Evolutionary conservation across 2,113 vertebrate genomes (phyloP).

Genomic region (Leucoraja erinaceus): DNA sequence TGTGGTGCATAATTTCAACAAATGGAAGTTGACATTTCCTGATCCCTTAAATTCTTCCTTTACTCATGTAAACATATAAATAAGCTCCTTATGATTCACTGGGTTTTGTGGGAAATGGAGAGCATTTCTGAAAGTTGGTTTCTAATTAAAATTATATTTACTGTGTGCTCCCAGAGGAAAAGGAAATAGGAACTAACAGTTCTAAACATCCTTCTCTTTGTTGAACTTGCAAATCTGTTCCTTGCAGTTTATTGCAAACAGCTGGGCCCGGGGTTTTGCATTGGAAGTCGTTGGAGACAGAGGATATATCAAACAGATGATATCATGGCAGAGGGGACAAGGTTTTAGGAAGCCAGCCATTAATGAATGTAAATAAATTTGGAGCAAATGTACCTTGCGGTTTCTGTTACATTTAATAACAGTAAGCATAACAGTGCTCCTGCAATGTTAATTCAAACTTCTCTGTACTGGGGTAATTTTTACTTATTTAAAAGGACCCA

Average conservation of each 20-base stretch:
- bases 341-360: slow-evolving; percentile 19
- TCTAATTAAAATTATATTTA: slow-evolving; percentile 38
- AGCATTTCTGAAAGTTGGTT: slow-evolving; percentile 30
- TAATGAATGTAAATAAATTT: slow-evolving; percentile 36
- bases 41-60: slow-evolving; percentile 34
- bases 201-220: slow-evolving; percentile 36
- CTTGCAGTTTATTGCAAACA: slow-evolving; percentile 35
- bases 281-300: slow-evolving; percentile 30
- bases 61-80: slow-evolving; percentile 20
- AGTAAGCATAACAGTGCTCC: neutral
- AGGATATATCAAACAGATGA: slow-evolving; percentile 28
- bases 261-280: neutral
- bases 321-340: slow-evolving; percentile 26
- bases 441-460: slow-evolving; percentile 11
- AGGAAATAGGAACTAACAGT: slow-evolving; percentile 28
- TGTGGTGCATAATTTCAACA: slow-evolving; percentile 25
- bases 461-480: neutral
- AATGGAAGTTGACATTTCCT: slow-evolving; percentile 38
- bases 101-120: slow-evolving; percentile 36
- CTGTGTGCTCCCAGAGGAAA: slow-evolving; percentile 31
- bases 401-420: neutral
- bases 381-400: slow-evolving; percentile 14
- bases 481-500: neutral
- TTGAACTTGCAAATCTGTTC: slow-evolving; percentile 27
- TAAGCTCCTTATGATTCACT: slow-evolving; percentile 37